Evolutionary conservation across 2,797 vertebrate genomes (phyloP).

Genomic region (Balearica regulorum): DNA sequence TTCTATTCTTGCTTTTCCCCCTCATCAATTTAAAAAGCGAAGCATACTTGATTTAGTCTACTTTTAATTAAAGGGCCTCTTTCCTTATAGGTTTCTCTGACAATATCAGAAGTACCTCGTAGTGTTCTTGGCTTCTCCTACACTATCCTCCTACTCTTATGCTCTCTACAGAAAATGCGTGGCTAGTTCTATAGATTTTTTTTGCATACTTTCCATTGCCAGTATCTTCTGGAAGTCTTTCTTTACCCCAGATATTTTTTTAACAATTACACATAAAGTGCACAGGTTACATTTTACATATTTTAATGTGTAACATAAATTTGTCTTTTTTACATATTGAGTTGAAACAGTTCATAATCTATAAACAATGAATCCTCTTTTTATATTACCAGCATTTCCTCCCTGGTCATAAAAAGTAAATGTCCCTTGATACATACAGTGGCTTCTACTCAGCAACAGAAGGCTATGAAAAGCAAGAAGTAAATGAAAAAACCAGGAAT

Average conservation of each 20-base stretch:
- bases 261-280: neutral
- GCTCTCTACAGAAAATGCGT: neutral
- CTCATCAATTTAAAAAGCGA: constrained; percentile 21
- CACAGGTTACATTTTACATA: neutral
- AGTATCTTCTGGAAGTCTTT: neutral
- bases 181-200: neutral
- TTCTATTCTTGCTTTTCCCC: constrained; percentile 8
- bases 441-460: neutral
- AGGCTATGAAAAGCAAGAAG: neutral
- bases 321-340: neutral
- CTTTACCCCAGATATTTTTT: neutral
- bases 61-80: constrained; percentile 37
- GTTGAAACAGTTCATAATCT: neutral
- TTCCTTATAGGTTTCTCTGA: constrained; percentile 6
- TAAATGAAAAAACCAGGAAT: neutral
- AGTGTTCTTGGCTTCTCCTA: constrained; percentile 32
- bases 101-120: constrained; percentile 24
- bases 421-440: neutral
- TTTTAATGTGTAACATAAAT: neutral
- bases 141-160: neutral
- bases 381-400: neutral
- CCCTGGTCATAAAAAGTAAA: neutral
- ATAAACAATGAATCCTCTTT: neutral
- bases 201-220: neutral
- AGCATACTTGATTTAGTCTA: constrained; percentile 1